Evolutionary conservation across 1,140 invertebrate genomes (phyloP).

Genomic region (Zaprionus taronus): DNA sequence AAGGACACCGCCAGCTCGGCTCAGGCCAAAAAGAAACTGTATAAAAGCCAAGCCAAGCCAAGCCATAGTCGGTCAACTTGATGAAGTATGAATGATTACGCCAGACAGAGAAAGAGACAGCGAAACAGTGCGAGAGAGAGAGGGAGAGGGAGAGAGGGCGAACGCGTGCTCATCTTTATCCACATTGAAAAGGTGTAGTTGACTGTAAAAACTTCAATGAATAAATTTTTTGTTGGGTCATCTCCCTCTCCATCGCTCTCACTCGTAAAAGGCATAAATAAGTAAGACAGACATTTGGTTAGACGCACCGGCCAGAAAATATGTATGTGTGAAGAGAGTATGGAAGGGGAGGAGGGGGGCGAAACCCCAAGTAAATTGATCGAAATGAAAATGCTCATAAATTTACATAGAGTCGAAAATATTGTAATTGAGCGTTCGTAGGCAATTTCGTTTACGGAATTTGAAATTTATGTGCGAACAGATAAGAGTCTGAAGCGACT

Average conservation of each 20-base stretch:
- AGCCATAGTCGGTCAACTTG: slow-evolving; percentile 68
- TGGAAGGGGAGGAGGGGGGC: background rate
- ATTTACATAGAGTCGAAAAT: slow-evolving; percentile 63
- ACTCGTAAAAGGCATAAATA: slow-evolving; percentile 67
- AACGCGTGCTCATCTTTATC: slow-evolving; percentile 45
- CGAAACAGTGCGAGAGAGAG: slow-evolving; percentile 27
- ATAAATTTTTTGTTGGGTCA: slow-evolving; percentile 73
- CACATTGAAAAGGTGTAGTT: slow-evolving; percentile 79
- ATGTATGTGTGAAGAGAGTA: slow-evolving; percentile 3
- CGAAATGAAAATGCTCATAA: slow-evolving; percentile 75
- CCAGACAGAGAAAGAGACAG: slow-evolving; percentile 36
- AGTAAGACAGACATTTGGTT: slow-evolving; percentile 44
- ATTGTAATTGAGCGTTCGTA: slow-evolving; percentile 69
- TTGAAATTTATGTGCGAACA: slow-evolving; percentile 44
- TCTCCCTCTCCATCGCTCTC: slow-evolving; percentile 11
- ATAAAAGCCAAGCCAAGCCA: slow-evolving; percentile 57
- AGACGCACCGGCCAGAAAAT: slow-evolving; percentile 26
- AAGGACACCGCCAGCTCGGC: background rate
- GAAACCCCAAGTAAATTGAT: slow-evolving; percentile 65
- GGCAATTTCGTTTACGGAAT: slow-evolving; percentile 19
- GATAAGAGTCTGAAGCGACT: slow-evolving; percentile 24
- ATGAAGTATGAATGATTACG: slow-evolving; percentile 83
- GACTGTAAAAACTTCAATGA: slow-evolving; percentile 83
- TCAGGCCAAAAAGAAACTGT: slow-evolving; percentile 36
- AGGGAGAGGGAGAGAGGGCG: slow-evolving; percentile 8